Conservation (phyloP, 2,888 invertebrate species). For the Melanchra persicariae region DNA sequence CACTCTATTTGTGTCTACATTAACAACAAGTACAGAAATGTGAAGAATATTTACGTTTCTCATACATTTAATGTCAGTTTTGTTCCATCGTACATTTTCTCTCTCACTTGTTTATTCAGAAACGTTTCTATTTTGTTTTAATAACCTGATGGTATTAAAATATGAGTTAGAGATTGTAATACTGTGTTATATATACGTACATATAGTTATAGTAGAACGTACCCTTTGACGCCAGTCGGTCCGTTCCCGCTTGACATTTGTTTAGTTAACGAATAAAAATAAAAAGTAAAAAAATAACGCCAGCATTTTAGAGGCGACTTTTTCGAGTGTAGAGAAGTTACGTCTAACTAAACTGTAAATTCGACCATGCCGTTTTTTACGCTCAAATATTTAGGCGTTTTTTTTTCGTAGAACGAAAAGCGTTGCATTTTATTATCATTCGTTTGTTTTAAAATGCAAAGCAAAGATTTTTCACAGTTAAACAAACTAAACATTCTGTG, state of each 20-base stretch:
- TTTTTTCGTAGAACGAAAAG: conserved; percentile 38
- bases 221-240: conserved; percentile 34
- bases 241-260: conserved; percentile 35
- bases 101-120: not conserved
- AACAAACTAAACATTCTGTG: not conserved
- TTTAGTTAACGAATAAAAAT: conserved; percentile 55
- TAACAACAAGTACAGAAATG: conserved; percentile 46
- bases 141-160: not conserved
- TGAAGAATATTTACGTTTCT: conserved; percentile 41
- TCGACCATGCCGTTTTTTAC: conserved; percentile 50
- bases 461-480: conserved; percentile 14
- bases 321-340: conserved; percentile 52
- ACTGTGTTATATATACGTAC: too few species aligned
- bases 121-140: conserved; percentile 20
- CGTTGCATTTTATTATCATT: conserved; percentile 51
- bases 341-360: conserved; percentile 55
- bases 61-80: conserved; percentile 28
- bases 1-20: conserved; percentile 53
- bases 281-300: conserved; percentile 35
- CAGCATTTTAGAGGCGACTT: conserved; percentile 42
- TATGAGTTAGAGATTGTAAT: too few species aligned
- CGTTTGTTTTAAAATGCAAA: conserved; percentile 36
- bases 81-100: conserved; percentile 19
- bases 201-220: not conserved
- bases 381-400: conserved; percentile 45